Conservation (phyloP, 2,888 invertebrate species). For the Enoplolaimus lenunculus region DNA sequence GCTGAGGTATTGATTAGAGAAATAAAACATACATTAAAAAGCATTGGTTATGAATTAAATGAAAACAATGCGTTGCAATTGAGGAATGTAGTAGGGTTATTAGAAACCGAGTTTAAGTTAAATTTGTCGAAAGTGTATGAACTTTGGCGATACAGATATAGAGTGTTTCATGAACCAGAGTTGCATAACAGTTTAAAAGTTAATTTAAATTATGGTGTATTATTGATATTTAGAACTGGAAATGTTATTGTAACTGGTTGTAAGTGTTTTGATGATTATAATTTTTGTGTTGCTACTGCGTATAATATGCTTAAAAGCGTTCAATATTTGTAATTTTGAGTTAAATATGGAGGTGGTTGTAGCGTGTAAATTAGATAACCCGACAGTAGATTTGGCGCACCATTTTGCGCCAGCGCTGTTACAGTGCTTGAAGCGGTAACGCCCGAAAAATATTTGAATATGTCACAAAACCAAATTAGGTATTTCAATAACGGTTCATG, state of each 20-base stretch:
- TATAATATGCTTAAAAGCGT: not conserved
- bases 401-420: not conserved
- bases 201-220: not conserved
- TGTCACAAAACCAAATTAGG: not conserved
- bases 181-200: too few species aligned
- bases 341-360: not conserved
- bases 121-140: not conserved
- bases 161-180: not conserved
- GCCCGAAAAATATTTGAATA: not conserved
- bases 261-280: not conserved
- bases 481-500: not conserved
- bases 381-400: not conserved
- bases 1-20: not conserved
- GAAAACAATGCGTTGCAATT: not conserved
- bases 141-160: not conserved
- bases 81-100: not conserved
- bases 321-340: not conserved
- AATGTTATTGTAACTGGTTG: not conserved
- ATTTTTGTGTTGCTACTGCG: not conserved
- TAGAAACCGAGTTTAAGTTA: not conserved
- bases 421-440: not conserved
- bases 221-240: not conserved
- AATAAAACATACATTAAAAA: not conserved
- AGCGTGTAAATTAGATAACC: not conserved
- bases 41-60: not conserved